Evolutionary conservation across 2,797 vertebrate species (phyloP).

Genomic region (Manis pentadactyla): DNA sequence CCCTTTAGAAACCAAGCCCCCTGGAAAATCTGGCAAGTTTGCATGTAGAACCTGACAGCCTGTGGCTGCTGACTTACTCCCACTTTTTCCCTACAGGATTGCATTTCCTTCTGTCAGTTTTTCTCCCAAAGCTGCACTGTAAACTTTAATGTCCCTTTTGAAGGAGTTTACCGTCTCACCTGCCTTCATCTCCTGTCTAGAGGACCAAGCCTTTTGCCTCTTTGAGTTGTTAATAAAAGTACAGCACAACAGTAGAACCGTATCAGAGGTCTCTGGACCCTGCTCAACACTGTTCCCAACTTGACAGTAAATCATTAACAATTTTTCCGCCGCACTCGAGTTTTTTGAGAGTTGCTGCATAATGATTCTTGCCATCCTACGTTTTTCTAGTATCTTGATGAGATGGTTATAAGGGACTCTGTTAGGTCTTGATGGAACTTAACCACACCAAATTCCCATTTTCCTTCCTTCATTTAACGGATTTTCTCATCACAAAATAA

Average conservation of each 20-base stretch:
- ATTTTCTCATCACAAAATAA: not conserved
- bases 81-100: fast-evolving
- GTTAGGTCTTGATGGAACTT: not conserved
- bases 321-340: fast-evolving
- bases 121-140: fast-evolving
- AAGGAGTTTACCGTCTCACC: fast-evolving
- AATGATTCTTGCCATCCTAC: fast-evolving
- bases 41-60: fast-evolving
- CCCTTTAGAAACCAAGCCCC: not conserved
- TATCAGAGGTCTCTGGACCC: not conserved
- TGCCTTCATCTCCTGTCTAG: fast-evolving
- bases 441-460: fast-evolving
- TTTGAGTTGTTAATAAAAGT: not conserved
- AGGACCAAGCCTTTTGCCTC: fast-evolving
- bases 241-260: fast-evolving
- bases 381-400: fast-evolving
- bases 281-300: fast-evolving
- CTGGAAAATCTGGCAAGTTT: fast-evolving
- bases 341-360: not conserved
- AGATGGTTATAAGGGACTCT: not conserved
- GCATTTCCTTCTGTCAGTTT: fast-evolving
- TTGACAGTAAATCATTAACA: not conserved
- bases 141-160: fast-evolving
- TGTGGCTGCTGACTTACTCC: not conserved
- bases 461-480: fast-evolving